Evolutionary conservation across 2,888 invertebrate genomes (phyloP).

Genomic region (Eubasilissa splendida): DNA sequence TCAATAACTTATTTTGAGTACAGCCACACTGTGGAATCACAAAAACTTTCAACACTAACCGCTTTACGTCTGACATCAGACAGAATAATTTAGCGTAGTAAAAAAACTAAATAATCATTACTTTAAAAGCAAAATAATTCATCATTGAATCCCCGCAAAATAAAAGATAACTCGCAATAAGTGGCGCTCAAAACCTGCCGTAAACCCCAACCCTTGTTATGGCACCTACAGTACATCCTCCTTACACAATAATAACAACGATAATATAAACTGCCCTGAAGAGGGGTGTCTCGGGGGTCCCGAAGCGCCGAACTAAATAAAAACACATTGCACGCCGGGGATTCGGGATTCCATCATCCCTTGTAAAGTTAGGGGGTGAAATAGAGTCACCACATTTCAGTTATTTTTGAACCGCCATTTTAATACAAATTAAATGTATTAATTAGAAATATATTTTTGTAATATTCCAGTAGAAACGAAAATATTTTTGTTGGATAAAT

Average conservation of each 20-base stretch:
- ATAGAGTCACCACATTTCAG: conserved; percentile 8
- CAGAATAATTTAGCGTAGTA: no score
- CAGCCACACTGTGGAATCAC: no score
- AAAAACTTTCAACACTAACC: no score
- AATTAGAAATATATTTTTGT: no score
- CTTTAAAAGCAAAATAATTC: not conserved
- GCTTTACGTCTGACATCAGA: no score
- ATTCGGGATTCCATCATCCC: conserved; percentile 49
- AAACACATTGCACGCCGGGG: conserved; percentile 57
- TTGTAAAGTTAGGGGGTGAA: conserved; percentile 27
- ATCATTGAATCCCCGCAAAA: conserved; percentile 3
- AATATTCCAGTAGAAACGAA: no score
- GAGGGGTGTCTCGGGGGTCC: conserved; percentile 44
- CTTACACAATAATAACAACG: conserved; percentile 41
- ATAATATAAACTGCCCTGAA: conserved; percentile 47
- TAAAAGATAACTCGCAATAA: conserved; percentile 4
- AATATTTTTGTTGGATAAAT: no score
- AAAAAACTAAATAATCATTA: no score
- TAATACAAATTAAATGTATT: no score
- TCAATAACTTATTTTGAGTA: no score
- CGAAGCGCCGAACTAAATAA: conserved; percentile 57
- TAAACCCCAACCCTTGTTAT: conserved; percentile 21
- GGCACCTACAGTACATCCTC: conserved; percentile 23
- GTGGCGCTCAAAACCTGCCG: not conserved
- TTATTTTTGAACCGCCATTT: not conserved